A percentile compares a stretch with the other conserved stretches of the same genome.
Evolutionary conservation across 2,797 vertebrate species (phyloP).

Genomic region (Acanthurus leucopareius): DNA sequence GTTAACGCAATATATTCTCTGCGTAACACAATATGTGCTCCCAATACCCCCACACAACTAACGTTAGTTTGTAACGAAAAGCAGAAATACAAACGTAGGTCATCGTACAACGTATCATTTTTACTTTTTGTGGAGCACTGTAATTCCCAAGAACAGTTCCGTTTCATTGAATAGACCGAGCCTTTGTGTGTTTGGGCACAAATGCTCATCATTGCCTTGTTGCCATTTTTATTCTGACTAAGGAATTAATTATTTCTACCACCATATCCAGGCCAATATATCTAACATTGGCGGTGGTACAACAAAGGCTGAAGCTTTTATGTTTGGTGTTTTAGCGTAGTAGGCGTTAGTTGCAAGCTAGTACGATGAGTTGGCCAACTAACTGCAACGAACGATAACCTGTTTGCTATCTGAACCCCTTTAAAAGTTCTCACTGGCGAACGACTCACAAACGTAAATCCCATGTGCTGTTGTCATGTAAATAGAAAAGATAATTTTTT

Average conservation of each 20-base stretch:
- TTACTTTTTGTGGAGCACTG: slow-evolving; percentile 72
- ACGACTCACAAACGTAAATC: neutral
- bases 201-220: slow-evolving; percentile 38
- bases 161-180: slow-evolving; percentile 78
- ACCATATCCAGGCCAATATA: neutral
- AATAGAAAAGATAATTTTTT: neutral
- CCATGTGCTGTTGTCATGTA: fast-evolving
- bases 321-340: slow-evolving; percentile 27
- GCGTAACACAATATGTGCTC: neutral
- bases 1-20: fast-evolving
- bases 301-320: slow-evolving; percentile 19
- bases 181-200: slow-evolving; percentile 75
- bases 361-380: slow-evolving; percentile 70
- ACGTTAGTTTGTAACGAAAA: neutral
- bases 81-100: slow-evolving; percentile 32
- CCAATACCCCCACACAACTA: fast-evolving
- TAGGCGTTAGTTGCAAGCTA: slow-evolving; percentile 47
- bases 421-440: slow-evolving; percentile 61
- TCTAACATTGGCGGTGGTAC: neutral
- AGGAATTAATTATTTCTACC: neutral
- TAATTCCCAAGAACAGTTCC: slow-evolving; percentile 73
- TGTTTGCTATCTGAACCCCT: slow-evolving; percentile 75
- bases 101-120: slow-evolving; percentile 60
- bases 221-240: slow-evolving; percentile 26
- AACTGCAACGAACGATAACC: slow-evolving; percentile 71